Evolutionary conservation across 64 coral and sea anemone species (phyloP), one percentile per base, ranked within the genome.

Genomic region (Exaiptasia diaphana): DNA sequence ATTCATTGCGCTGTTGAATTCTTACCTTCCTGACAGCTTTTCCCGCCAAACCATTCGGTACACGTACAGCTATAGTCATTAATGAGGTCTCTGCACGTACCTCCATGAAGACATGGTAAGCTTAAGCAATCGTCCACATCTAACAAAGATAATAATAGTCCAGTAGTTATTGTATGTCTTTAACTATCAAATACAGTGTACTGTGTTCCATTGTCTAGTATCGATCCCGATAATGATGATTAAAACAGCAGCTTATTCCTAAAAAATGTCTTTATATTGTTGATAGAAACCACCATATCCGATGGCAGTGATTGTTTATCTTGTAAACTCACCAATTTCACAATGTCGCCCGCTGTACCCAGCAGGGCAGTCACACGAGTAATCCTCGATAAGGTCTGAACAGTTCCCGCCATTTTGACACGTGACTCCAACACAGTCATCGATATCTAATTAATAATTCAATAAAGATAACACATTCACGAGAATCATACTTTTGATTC

Each of bases 81-180:
- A 8, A 63, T 18, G 3, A 42, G 24, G 38, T 85, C 82, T 42
- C 10, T 34, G 26, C 82, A 85, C 9, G 68, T 41, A 11, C 69
- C 82, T 32, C 72, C 68, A 33, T 83, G 71, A 4, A 74, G 23
- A 44, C 82, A 85, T 29, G 82, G 82, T 11, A n/a, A 13, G 33
- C 45, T 68, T 13, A 24, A 23, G 28, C 84, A 87, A 20, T 87
- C 84, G 17, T 78, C 26, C 5, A 87, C 68, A n/a, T 87, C 60
- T 87, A 62, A 20, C 31, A 37, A 22, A 15, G 23, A 20, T 31
- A 53, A 1, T n/a, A n/a, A n/a, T n/a, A n/a, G n/a, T n/a, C n/a
- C n/a, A 9, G 5, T 26, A 26, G 4, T 49, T 0, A 14, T n/a
- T n/a, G n/a, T n/a, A n/a, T n/a, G n/a, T n/a, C n/a, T n/a, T n/a